phyloP scores from a whole-genome alignment of 2,888 invertebrate species.

The Blastobasis lacticolella region DNA sequence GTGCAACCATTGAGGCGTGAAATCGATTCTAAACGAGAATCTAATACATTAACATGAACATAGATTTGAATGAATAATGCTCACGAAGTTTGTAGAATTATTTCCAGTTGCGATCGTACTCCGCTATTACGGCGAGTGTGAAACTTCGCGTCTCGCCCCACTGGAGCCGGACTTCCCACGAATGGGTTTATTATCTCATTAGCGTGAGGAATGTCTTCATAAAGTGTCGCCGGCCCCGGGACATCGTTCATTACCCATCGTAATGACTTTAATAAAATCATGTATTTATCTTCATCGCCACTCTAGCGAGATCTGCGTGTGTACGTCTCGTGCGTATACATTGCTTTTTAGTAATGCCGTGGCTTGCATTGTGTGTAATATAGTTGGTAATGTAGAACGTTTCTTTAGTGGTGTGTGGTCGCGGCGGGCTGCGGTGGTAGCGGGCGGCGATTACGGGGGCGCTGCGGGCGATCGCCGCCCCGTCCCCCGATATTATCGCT shows the following conservation, averaged over 20 bases:
- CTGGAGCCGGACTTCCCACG: conserved; percentile 40
- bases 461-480: conserved; percentile 46
- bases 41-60: too few relatives aligned
- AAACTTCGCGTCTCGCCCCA: not conserved
- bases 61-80: too few relatives aligned
- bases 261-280: conserved; percentile 58
- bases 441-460: conserved; percentile 15
- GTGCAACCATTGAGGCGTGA: too few relatives aligned
- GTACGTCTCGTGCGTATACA: conserved; percentile 20
- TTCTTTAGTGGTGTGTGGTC: conserved; percentile 41
- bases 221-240: conserved; percentile 58
- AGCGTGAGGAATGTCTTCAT: conserved; percentile 64
- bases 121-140: too few relatives aligned
- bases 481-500: conserved; percentile 37
- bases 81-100: too few relatives aligned
- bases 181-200: conserved; percentile 61
- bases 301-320: not conserved
- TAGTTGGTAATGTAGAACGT: conserved; percentile 18
- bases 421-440: conserved; percentile 19
- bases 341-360: conserved; percentile 8
- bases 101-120: too few relatives aligned
- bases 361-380: too few relatives aligned
- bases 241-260: conserved; percentile 57
- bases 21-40: too few relatives aligned
- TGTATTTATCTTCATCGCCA: conserved; percentile 31